A percentile compares a stretch with the other conserved stretches of the same genome.
phyloP scores from a whole-genome alignment of 2,113 vertebrate species.

The Sterrhoptilus dennistouni region DNA sequence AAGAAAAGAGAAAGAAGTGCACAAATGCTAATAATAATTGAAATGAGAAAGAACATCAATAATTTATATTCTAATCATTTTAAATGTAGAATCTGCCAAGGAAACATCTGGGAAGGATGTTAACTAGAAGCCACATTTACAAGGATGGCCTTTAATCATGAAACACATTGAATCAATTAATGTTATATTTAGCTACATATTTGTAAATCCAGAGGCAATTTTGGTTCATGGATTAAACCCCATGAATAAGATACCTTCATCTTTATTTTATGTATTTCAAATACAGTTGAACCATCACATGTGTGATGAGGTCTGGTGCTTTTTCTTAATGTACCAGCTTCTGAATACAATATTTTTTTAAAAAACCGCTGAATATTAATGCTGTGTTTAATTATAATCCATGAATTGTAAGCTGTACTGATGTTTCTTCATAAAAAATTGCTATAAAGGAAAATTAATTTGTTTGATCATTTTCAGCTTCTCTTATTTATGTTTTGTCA shows the following conservation, averaged over 20 bases:
- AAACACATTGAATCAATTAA: background rate
- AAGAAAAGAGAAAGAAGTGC: background rate
- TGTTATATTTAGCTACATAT: background rate
- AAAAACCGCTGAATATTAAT: background rate
- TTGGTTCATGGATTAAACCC: background rate
- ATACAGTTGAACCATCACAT: background rate
- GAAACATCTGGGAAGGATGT: background rate
- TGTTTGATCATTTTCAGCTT: background rate
- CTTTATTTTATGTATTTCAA: background rate
- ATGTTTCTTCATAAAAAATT: background rate
- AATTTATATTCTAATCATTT: background rate
- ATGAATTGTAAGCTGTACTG: background rate
- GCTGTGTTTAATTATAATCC: background rate
- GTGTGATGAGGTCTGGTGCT: background rate
- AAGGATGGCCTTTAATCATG: background rate
- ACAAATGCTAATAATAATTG: background rate
- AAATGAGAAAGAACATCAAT: background rate
- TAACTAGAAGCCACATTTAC: background rate
- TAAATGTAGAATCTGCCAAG: background rate
- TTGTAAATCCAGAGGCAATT: slow-evolving; percentile 15
- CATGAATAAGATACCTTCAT: background rate
- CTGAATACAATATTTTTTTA: background rate
- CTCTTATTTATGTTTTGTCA: slow-evolving; percentile 2
- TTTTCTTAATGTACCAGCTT: background rate
- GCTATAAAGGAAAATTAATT: background rate